Conservation (phyloP, 1,140 invertebrate species). For the Pectinophora gossypiella region DNA sequence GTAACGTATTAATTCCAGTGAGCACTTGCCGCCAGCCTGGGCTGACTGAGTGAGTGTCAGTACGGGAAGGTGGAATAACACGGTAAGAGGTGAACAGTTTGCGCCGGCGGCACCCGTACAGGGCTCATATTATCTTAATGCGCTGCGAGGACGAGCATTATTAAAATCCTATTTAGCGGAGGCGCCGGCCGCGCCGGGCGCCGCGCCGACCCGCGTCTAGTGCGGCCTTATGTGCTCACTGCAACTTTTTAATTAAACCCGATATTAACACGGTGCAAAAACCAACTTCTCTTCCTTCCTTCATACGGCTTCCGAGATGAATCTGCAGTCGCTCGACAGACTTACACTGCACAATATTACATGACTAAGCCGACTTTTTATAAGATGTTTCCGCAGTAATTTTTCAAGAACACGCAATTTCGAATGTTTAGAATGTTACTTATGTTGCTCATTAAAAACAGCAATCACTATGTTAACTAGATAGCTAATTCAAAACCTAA, state of each 20-base stretch:
- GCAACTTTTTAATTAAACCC: conserved; percentile 57
- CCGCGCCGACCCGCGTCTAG: too few relatives aligned
- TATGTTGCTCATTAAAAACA: not conserved
- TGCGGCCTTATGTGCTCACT: conserved; percentile 38
- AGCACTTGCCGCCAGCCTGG: too few relatives aligned
- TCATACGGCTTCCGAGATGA: conserved; percentile 28
- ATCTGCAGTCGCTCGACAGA: too few relatives aligned
- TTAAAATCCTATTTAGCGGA: conserved; percentile 47
- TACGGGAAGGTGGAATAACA: not conserved
- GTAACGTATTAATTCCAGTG: too few relatives aligned
- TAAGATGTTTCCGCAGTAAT: not conserved
- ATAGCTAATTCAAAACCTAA: not conserved
- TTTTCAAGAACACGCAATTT: not conserved
- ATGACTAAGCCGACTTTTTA: too few relatives aligned
- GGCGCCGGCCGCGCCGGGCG: too few relatives aligned
- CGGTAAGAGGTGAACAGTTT: not conserved
- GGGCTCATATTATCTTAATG: conserved; percentile 35
- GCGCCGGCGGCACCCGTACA: not conserved
- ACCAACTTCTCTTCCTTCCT: conserved; percentile 19
- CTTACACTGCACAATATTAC: too few relatives aligned
- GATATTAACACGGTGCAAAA: conserved; percentile 32
- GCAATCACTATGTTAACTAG: not conserved
- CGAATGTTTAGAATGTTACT: not conserved
- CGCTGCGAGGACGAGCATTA: conserved; percentile 32
- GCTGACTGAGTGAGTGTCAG: not conserved